These are phyloP conservation scores for Corythornis madagascariensis DNA, from an alignment of 2,113 vertebrate species.

Conservation along the genomic window DNA sequence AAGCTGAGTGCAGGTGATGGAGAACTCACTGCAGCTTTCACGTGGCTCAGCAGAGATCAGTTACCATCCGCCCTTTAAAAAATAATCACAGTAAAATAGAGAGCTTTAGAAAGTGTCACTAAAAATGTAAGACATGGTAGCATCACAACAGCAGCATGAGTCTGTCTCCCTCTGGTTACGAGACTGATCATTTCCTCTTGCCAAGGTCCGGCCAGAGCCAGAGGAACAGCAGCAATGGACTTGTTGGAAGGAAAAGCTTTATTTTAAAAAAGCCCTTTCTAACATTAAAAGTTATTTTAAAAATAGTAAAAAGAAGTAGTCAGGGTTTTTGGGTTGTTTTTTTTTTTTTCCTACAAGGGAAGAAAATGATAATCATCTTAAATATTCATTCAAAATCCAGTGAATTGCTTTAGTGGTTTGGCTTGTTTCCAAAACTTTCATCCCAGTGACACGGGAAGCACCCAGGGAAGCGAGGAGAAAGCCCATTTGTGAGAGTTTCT, in stretches of 20 bases:
- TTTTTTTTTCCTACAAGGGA: slow-evolving; percentile 17
- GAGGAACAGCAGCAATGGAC: slow-evolving; percentile 4
- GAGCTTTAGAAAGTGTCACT: not conserved
- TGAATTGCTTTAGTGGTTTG: not conserved
- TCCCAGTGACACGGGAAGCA: not conserved
- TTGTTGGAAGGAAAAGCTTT: slow-evolving; percentile 39
- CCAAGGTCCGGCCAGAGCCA: not conserved
- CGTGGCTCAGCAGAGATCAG: not conserved
- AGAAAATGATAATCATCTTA: not conserved
- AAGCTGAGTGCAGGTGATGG: fast-evolving
- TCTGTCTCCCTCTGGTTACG: not conserved
- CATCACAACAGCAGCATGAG: not conserved
- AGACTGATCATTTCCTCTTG: not conserved
- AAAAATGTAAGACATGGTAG: not conserved
- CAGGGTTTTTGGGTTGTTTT: not conserved
- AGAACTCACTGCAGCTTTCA: not conserved
- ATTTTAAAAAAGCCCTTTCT: slow-evolving; percentile 53
- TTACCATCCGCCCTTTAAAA: not conserved
- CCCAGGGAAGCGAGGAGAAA: not conserved
- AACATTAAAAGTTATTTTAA: slow-evolving; percentile 37
- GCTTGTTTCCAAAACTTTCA: not conserved
- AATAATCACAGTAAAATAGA: not conserved
- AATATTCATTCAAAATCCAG: slow-evolving; percentile 50
- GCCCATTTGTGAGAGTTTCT: not conserved
- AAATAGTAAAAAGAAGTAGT: slow-evolving; percentile 31